Evolutionary conservation across 1,140 invertebrate species (phyloP).

Genomic region (Aplysia californica): DNA sequence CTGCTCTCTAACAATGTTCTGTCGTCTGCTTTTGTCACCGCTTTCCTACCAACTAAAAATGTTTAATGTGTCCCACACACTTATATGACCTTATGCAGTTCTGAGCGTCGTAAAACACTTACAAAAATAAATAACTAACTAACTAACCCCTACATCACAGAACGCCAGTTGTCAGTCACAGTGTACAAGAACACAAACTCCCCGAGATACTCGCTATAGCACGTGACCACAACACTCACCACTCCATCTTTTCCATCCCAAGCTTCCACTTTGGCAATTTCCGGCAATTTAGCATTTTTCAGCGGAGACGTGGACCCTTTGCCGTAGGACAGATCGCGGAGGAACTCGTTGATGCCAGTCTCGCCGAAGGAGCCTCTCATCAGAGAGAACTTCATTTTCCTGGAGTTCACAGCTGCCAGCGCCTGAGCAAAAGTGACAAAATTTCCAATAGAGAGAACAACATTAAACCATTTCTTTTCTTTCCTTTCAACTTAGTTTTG

Average conservation of each 20-base stretch:
- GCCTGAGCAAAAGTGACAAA: constrained; percentile 77
- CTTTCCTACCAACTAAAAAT: no score
- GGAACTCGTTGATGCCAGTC: constrained; percentile 94
- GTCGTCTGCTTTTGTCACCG: no score
- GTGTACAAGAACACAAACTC: neutral
- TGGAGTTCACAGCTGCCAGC: constrained; percentile 94
- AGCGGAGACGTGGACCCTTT: constrained; percentile 92
- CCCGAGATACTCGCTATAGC: no score
- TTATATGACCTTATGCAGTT: no score
- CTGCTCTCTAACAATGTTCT: no score
- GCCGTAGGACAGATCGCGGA: constrained; percentile 94
- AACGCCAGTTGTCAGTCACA: neutral
- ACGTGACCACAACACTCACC: no score
- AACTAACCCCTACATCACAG: neutral
- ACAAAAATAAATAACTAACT: neutral
- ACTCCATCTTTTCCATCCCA: constrained; percentile 99
- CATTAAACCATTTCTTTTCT: neutral
- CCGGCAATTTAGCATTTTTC: constrained; percentile 83
- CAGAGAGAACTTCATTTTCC: constrained; percentile 97
- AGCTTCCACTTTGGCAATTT: constrained; percentile 77
- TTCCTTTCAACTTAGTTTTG: no score
- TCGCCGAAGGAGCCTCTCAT: constrained; percentile 94
- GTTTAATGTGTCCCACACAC: no score
- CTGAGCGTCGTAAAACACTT: no score
- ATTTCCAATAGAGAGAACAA: neutral